These are phyloP conservation scores for Aphelenchoides avenae DNA, from an alignment of 1,140 invertebrate species.

Conservation along the genomic window DNA sequence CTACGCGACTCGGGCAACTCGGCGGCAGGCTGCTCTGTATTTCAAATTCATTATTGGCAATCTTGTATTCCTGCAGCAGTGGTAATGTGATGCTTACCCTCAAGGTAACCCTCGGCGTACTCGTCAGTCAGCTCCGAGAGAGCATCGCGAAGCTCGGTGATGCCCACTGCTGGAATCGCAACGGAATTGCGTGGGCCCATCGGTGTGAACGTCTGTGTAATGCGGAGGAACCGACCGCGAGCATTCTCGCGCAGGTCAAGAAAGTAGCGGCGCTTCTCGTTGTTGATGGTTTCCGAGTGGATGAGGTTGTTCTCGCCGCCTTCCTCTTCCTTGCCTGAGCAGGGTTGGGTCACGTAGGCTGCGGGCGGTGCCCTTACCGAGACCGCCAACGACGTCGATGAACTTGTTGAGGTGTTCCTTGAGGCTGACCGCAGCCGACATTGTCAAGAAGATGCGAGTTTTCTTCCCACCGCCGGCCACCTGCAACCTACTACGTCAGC, in stretches of 20 bases:
- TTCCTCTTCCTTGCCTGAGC: slow-evolving; percentile 13
- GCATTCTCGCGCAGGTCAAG: slow-evolving; percentile 35
- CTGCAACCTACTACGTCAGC: slow-evolving; percentile 8
- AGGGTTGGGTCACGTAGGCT: neutral
- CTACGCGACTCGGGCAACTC: slow-evolving; percentile 28
- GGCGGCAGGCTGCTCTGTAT: slow-evolving; percentile 7
- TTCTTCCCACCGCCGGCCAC: slow-evolving; percentile 21
- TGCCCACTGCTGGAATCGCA: slow-evolving; percentile 29
- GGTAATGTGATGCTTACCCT: slow-evolving; percentile 6
- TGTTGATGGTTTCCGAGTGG: slow-evolving; percentile 19
- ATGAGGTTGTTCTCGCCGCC: neutral
- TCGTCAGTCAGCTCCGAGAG: slow-evolving; percentile 31
- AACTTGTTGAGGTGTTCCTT: slow-evolving; percentile 32
- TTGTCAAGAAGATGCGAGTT: slow-evolving; percentile 28
- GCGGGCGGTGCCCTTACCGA: neutral
- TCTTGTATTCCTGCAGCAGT: neutral
- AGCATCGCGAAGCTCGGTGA: slow-evolving; percentile 25
- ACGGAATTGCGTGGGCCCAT: slow-evolving; percentile 26
- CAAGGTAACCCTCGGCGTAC: slow-evolving; percentile 28
- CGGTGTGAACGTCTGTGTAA: slow-evolving; percentile 33
- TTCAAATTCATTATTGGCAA: neutral
- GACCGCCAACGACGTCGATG: neutral
- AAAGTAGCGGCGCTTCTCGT: slow-evolving; percentile 38
- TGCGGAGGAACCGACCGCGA: slow-evolving; percentile 29
- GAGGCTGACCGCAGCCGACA: slow-evolving; percentile 30